phyloP scores from a whole-genome alignment of 2,888 invertebrate genomes.

The Troides oblongomaculatus region DNA sequence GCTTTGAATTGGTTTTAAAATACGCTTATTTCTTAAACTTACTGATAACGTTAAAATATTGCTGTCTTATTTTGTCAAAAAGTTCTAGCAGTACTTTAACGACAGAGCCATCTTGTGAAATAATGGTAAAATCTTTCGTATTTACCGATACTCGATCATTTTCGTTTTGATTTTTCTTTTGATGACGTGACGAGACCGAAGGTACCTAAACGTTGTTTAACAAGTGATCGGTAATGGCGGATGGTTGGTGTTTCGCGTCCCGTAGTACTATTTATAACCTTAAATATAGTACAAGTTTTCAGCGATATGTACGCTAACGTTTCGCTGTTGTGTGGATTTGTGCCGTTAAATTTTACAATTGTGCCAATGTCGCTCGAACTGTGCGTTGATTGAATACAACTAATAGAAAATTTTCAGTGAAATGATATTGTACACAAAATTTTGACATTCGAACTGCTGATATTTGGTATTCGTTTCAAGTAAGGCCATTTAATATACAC shows the following conservation, averaged over 20 bases:
- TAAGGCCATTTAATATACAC: conserved; percentile 80
- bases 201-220: conserved; percentile 63
- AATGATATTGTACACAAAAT: conserved; percentile 79
- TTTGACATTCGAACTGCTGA: conserved; percentile 79
- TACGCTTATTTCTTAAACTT: no score
- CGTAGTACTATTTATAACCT: conserved; percentile 81
- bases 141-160: conserved; percentile 39
- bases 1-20: no score
- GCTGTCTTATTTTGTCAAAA: not conserved
- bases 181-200: conserved; percentile 75
- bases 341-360: conserved; percentile 73
- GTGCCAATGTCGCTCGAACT: conserved; percentile 74
- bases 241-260: conserved; percentile 79
- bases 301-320: conserved; percentile 80
- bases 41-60: no score
- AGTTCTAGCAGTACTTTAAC: conserved; percentile 2
- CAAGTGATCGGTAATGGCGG: conserved; percentile 79
- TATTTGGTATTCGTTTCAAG: conserved; percentile 80
- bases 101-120: conserved; percentile 53
- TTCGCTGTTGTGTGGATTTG: conserved; percentile 75
- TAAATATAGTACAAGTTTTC: conserved; percentile 80
- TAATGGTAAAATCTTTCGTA: conserved; percentile 33
- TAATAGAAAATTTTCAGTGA: conserved; percentile 74
- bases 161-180: conserved; percentile 48
- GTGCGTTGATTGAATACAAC: conserved; percentile 69